These are phyloP conservation scores for Eufriesea mexicana DNA, from an alignment of 1,140 invertebrate genomes.

Conservation along the genomic window DNA sequence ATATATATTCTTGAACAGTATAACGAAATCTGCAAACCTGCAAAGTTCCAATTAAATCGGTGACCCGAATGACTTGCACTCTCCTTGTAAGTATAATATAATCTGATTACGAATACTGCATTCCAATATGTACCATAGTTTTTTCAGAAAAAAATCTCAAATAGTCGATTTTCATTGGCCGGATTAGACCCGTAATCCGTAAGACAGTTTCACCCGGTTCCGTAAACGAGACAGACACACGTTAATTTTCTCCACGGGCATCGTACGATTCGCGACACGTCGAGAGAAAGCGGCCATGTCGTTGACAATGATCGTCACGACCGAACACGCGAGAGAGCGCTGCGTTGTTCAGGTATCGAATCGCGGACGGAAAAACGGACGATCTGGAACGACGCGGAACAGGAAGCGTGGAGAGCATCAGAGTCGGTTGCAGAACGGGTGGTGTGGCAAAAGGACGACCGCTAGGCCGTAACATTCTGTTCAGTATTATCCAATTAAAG, in stretches of 20 bases:
- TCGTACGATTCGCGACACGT: background rate
- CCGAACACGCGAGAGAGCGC: conserved; percentile 2
- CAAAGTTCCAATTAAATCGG: too few relatives aligned
- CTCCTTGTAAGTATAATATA: too few relatives aligned
- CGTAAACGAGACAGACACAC: background rate
- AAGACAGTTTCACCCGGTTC: background rate
- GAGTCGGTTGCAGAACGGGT: conserved; percentile 7
- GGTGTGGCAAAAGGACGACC: conserved; percentile 21
- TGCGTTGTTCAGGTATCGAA: conserved; percentile 24
- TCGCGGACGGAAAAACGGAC: conserved; percentile 59
- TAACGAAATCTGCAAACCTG: too few relatives aligned
- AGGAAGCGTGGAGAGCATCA: conserved; percentile 52
- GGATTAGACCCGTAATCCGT: too few relatives aligned
- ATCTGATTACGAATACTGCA: too few relatives aligned
- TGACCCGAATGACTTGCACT: too few relatives aligned
- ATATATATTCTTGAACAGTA: too few relatives aligned
- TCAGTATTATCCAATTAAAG: conserved; percentile 66
- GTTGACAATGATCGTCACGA: conserved; percentile 47
- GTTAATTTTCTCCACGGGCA: background rate
- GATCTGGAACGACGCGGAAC: conserved; percentile 66
- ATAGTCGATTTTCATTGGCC: too few relatives aligned
- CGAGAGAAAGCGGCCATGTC: conserved; percentile 46
- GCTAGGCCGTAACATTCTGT: conserved; percentile 47
- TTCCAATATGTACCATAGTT: too few relatives aligned
- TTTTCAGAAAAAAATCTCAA: too few relatives aligned